These are phyloP conservation scores for Trinorchestia longiramus DNA, from an alignment of 1,140 invertebrate species.

Conservation along the genomic window DNA sequence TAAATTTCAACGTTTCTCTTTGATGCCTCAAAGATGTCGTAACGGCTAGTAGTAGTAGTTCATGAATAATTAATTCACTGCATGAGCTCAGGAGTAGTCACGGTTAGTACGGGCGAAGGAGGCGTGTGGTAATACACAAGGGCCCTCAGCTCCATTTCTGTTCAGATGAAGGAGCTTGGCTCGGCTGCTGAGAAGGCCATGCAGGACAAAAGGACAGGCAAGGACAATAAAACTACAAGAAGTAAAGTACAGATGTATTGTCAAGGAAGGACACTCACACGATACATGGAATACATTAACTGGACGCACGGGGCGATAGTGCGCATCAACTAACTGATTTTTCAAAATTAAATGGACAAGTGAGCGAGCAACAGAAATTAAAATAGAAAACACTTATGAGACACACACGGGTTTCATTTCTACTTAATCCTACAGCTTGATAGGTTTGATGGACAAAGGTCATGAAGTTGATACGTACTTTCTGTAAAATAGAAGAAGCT, in stretches of 20 bases:
- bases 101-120: background rate
- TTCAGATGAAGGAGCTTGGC: slow-evolving; percentile 16
- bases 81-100: background rate
- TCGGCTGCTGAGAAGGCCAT: background rate
- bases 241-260: slow-evolving; percentile 41
- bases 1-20: background rate
- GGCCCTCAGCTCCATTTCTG: background rate
- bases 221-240: slow-evolving; percentile 51
- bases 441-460: background rate
- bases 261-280: slow-evolving; percentile 40
- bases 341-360: background rate
- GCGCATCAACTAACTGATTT: background rate
- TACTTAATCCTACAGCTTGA: background rate
- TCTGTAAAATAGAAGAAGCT: background rate
- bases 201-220: background rate
- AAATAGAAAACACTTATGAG: background rate
- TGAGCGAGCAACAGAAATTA: background rate
- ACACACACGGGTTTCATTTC: background rate
- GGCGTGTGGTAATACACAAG: background rate
- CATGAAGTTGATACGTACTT: background rate
- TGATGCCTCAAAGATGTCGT: background rate
- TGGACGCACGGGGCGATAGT: background rate
- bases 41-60: background rate
- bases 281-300: background rate
- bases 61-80: background rate